These are phyloP conservation scores for Anguilla japonica DNA, from an alignment of 2,113 vertebrate species.

Conservation along the genomic window DNA sequence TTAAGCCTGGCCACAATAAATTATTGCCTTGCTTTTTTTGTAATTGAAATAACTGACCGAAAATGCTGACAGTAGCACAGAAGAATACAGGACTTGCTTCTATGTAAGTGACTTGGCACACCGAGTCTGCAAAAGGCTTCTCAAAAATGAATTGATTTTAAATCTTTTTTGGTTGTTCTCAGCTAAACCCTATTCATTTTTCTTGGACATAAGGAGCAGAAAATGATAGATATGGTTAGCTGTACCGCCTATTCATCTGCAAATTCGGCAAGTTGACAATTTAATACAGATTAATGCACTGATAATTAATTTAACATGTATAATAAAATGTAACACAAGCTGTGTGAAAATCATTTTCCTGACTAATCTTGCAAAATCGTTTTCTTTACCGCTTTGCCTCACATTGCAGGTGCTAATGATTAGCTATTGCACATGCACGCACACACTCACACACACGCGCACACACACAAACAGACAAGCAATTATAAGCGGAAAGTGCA, in stretches of 20 bases:
- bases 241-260: not conserved
- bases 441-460: not conserved
- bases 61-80: slow-evolving; percentile 46
- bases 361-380: not conserved
- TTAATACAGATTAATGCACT: not conserved
- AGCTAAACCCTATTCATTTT: not conserved
- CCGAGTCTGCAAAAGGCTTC: not conserved
- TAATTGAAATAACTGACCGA: slow-evolving; percentile 42
- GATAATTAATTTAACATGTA: not conserved
- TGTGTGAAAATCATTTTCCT: not conserved
- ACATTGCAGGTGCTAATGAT: no score
- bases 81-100: slow-evolving; percentile 35
- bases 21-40: slow-evolving; percentile 32
- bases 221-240: not conserved
- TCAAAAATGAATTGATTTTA: slow-evolving; percentile 17
- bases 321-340: slow-evolving; percentile 40
- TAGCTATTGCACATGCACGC: not conserved
- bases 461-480: not conserved
- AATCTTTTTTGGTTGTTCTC: not conserved
- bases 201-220: not conserved
- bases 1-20: slow-evolving; percentile 51
- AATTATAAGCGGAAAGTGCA: no score
- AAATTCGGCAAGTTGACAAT: not conserved
- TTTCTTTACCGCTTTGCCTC: not conserved
- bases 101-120: slow-evolving; percentile 24